These are phyloP conservation scores for Adrianichthys oophorus DNA, from an alignment of 2,797 vertebrate species.

Conservation along the genomic window DNA sequence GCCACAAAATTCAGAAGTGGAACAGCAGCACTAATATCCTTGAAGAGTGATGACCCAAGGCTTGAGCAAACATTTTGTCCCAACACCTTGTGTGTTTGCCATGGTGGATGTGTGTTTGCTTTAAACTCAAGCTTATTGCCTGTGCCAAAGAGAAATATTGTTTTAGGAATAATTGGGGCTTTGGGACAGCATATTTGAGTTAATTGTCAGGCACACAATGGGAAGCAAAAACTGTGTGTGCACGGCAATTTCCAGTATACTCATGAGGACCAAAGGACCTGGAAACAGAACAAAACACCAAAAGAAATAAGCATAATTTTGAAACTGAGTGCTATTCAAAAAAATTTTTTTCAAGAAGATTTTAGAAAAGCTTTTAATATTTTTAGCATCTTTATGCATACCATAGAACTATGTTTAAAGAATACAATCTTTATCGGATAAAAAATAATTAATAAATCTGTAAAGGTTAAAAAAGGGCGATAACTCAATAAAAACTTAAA, in stretches of 20 bases:
- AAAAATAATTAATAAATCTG: too few relatives aligned
- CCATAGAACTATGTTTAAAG: too few relatives aligned
- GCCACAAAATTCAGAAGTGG: conserved; percentile 16
- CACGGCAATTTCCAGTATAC: neutral
- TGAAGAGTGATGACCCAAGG: conserved; percentile 51
- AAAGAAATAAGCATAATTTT: too few relatives aligned
- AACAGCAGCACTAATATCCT: conserved; percentile 43
- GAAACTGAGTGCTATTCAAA: too few relatives aligned
- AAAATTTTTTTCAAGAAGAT: too few relatives aligned
- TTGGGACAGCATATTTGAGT: conserved; percentile 30
- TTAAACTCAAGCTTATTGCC: conserved; percentile 28
- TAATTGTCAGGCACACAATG: conserved; percentile 32
- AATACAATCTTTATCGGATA: too few relatives aligned
- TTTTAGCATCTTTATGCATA: too few relatives aligned
- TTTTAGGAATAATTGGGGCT: conserved; percentile 49
- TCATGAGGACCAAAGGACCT: conserved; percentile 1
- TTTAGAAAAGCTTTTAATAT: too few relatives aligned
- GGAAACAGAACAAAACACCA: neutral
- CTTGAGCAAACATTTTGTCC: conserved; percentile 37
- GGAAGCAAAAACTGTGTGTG: conserved; percentile 1
- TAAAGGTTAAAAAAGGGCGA: too few relatives aligned
- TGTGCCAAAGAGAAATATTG: conserved; percentile 45
- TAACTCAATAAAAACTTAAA: too few relatives aligned
- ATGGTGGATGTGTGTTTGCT: conserved; percentile 15
- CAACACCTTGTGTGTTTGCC: conserved; percentile 4